Conservation (phyloP, 2,888 invertebrate species). For the Pachliopta kotzebuea region DNA sequence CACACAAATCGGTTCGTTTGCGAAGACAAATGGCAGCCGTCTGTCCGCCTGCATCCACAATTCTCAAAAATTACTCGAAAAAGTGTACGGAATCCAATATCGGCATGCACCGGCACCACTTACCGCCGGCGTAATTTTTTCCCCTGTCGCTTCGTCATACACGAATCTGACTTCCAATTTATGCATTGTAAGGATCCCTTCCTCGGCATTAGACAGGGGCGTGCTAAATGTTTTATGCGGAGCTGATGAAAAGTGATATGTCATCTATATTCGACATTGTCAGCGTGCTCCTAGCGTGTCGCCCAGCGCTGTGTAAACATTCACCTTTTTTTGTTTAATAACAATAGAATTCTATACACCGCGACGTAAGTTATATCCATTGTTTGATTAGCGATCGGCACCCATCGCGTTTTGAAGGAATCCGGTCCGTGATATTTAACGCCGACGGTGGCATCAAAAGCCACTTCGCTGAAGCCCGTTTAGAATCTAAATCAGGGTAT, state of each 20-base stretch:
- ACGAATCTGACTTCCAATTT: constrained; percentile 33
- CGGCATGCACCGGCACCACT: constrained; percentile 40
- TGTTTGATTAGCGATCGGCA: constrained; percentile 69
- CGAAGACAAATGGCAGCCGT: constrained; percentile 72
- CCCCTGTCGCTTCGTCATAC: constrained; percentile 25
- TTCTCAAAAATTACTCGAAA: constrained; percentile 70
- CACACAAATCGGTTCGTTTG: constrained; percentile 79
- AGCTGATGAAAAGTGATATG: constrained; percentile 49
- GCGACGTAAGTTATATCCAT: constrained; percentile 56
- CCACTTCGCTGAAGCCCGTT: constrained; percentile 60
- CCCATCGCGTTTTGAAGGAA: constrained; percentile 56
- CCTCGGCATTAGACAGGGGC: constrained; percentile 35
- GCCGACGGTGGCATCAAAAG: constrained; percentile 69
- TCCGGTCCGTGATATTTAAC: constrained; percentile 65
- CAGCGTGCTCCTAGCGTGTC: constrained; percentile 55
- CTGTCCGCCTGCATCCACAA: constrained; percentile 59
- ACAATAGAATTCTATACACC: constrained; percentile 60
- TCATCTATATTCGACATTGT: constrained; percentile 52
- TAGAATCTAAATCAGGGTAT: constrained; percentile 71
- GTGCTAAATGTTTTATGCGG: constrained; percentile 33
- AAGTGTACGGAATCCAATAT: constrained; percentile 66
- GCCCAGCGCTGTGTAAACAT: constrained; percentile 46
- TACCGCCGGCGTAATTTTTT: constrained; percentile 46
- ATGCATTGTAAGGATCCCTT: constrained; percentile 33
- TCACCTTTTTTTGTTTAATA: constrained; percentile 51